Conservation (phyloP, 2,113 vertebrate species). For the Leucoraja erinaceus region DNA sequence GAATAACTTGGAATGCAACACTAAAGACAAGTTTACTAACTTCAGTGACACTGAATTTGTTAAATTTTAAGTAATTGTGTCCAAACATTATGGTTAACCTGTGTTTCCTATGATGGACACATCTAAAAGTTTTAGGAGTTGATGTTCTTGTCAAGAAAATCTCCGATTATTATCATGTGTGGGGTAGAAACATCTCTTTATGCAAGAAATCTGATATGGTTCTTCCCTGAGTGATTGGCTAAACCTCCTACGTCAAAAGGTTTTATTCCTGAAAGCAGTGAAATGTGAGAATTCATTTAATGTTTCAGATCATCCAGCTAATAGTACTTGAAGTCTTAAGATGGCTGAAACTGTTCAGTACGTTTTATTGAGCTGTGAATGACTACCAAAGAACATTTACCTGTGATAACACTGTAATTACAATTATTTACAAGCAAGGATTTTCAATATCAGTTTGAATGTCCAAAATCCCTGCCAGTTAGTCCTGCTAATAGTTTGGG, state of each 20-base stretch:
- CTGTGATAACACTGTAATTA: background rate
- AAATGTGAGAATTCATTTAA: background rate
- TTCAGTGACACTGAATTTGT: no score
- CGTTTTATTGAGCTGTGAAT: background rate
- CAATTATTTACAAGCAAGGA: background rate
- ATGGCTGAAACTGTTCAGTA: background rate
- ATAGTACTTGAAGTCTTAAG: background rate
- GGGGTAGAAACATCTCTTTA: background rate
- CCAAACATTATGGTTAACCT: background rate
- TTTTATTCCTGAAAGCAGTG: background rate
- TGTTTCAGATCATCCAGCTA: conserved; percentile 4
- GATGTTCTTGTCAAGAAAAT: background rate
- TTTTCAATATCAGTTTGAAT: background rate
- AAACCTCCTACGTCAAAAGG: background rate
- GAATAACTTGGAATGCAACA: background rate
- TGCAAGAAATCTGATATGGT: background rate
- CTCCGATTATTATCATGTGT: background rate
- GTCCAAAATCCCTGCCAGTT: background rate
- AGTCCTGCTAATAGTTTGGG: no score
- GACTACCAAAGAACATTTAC: background rate
- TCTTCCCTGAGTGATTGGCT: background rate
- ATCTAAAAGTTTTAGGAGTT: background rate
- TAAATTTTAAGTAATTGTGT: background rate
- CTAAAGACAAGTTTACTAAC: no score
- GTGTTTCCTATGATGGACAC: background rate